A percentile compares a stretch with the other conserved stretches of the same genome.
Conservation (phyloP, 1,140 invertebrate species). For the Drosophila serrata region DNA sequence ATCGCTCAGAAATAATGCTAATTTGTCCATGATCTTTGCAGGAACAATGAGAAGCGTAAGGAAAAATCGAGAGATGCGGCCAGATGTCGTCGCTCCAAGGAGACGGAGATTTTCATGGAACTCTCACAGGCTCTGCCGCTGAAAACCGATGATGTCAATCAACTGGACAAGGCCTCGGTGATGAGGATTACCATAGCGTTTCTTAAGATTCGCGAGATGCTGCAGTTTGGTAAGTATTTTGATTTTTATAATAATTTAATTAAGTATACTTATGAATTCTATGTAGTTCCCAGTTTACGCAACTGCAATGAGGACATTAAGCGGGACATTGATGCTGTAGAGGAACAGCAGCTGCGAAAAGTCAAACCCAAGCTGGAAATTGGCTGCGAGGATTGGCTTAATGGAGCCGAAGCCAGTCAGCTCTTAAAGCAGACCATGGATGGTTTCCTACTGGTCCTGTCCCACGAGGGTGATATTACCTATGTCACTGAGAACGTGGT, state of each 20-base stretch:
- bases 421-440: conserved; percentile 90
- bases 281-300: conserved; percentile 50
- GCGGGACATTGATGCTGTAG: conserved; percentile 32
- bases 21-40: conserved; percentile 85
- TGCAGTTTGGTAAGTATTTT: conserved; percentile 90
- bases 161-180: conserved; percentile 97
- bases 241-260: background rate
- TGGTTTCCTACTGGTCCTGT: conserved; percentile 94
- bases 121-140: conserved; percentile 93
- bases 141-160: conserved; percentile 90
- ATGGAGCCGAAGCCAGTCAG: conserved; percentile 61
- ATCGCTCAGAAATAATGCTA: conserved; percentile 41
- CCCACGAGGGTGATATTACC: conserved; percentile 95
- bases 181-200: conserved; percentile 97
- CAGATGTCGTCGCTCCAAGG: conserved; percentile 94
- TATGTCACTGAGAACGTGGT: conserved; percentile 96
- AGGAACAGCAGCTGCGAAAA: conserved; percentile 7
- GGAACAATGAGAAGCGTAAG: conserved; percentile 98
- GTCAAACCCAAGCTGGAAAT: conserved; percentile 63
- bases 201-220: conserved; percentile 93
- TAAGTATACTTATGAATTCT: conserved; percentile 61
- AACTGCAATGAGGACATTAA: conserved; percentile 45
- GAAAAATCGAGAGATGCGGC: conserved; percentile 98
- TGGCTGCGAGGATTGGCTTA: conserved; percentile 61
- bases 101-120: conserved; percentile 97